Conservation (phyloP, 2,888 invertebrate genomes). For the Acheta domesticus region DNA sequence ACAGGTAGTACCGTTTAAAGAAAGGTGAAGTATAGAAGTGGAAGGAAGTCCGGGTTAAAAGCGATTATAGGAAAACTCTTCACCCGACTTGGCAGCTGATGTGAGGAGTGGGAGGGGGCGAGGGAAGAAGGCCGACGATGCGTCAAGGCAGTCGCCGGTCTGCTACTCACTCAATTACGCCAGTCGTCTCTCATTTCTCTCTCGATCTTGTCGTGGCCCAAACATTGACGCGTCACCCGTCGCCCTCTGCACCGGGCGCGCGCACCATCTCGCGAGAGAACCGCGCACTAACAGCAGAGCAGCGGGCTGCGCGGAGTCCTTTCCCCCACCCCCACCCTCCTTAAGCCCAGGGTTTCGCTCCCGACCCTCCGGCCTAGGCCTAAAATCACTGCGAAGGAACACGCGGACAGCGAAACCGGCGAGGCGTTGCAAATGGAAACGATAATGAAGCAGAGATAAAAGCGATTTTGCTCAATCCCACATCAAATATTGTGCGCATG, state of each 20-base stretch:
- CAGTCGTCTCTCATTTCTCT: background rate
- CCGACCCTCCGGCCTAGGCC: background rate
- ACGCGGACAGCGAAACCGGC: background rate
- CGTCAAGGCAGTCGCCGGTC: no score
- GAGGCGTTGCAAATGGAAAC: no score
- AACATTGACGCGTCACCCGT: background rate
- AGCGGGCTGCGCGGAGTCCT: background rate
- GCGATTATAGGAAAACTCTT: no score
- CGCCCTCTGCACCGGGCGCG: background rate
- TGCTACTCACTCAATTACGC: background rate
- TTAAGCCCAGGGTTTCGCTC: background rate
- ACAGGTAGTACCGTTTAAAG: no score
- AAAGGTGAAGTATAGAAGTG: no score
- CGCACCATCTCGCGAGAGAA: constrained; percentile 3
- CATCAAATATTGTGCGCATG: no score
- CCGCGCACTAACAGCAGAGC: background rate
- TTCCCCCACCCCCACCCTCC: background rate
- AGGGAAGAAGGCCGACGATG: no score
- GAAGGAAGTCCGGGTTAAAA: no score
- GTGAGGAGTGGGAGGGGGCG: no score
- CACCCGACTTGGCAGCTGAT: no score
- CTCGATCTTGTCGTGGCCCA: background rate
- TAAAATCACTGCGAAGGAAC: background rate
- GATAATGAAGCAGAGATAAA: no score
- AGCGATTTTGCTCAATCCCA: no score